Conservation (phyloP, 2,113 vertebrate species). For the Corythoichthys intestinalis region DNA sequence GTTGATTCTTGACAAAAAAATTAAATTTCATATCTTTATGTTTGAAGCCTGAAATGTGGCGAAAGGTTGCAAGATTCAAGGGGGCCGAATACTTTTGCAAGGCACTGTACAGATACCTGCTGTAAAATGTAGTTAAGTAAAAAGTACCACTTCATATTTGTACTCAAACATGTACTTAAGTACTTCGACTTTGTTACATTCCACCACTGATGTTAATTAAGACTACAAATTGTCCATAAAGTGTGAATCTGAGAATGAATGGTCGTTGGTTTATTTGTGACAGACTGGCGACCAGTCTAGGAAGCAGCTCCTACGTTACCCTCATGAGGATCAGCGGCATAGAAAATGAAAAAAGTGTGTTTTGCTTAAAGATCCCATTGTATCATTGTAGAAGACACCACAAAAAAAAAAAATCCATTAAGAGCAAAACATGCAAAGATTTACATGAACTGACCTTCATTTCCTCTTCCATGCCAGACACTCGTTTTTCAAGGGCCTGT, state of each 20-base stretch:
- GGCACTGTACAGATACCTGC: no score
- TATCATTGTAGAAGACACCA: conserved; percentile 14
- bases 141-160: no score
- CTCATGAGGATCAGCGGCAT: background rate
- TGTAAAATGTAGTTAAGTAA: no score
- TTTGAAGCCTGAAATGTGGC: no score
- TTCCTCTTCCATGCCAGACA: conserved; percentile 96
- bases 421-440: background rate
- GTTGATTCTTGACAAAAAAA: no score
- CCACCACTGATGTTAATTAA: background rate
- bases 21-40: no score
- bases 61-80: no score
- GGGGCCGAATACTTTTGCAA: no score
- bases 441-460: conserved; percentile 80
- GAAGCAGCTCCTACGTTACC: background rate
- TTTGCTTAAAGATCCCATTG: conserved; percentile 12
- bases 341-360: conserved; percentile 3
- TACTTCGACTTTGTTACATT: no score
- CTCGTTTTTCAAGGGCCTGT: conserved; percentile 86
- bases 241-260: background rate
- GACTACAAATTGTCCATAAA: background rate
- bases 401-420: conserved; percentile 16
- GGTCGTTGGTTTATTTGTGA: background rate
- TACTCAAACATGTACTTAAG: no score
- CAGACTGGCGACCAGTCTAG: background rate